Evolutionary conservation across 2,797 vertebrate genomes (phyloP), one percentile per base, ranked within the genome.

Genomic region (Thaleichthys pacificus): DNA sequence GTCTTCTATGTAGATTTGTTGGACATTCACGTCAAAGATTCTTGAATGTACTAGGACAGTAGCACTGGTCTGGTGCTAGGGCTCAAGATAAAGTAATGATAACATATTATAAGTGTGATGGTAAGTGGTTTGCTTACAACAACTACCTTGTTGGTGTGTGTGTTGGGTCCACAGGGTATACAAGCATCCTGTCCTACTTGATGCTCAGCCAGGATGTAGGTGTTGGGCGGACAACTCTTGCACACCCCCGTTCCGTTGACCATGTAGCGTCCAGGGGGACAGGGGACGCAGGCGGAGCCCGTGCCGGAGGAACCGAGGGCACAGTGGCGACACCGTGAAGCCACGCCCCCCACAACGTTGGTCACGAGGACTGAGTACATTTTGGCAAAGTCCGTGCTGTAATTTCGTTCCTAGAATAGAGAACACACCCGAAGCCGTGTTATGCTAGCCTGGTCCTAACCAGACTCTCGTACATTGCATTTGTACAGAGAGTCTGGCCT

Each of bases 331-430:
- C 97, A 99, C 83, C 92, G 91, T 3, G 96, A 97, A 19, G 97
- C 95, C 75, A 97, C 97, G 0, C 97, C 96, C 0, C 91, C 93
- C 1, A 96, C 87, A 62, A 93, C 95, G 0, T 99, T 99, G 84
- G 93, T 96, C 89, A 99, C 81, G 4, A 94, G 93, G 90, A 99
- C 60, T 21, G 94, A 95, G 88, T 96, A 99, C 81, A 99, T 94
- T 87, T 95, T 98, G 78, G 96, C 96, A 30, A 94, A 80, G 1
- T 99, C 96, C 0, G 71, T 77, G 11, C 94, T 96, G 83, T 95
- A 95, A 49, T 89, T 92, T 66, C 91, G 94, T 60, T 93, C 93
- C 97, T 98, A 85, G 26, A 76, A 83, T 61, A 54, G 11, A 63
- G 72, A 63, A 0, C 42, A 11, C 30, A 57, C 4, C 3, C 4